Conservation (phyloP, 2,888 invertebrate species). For the Tachina grossa region DNA sequence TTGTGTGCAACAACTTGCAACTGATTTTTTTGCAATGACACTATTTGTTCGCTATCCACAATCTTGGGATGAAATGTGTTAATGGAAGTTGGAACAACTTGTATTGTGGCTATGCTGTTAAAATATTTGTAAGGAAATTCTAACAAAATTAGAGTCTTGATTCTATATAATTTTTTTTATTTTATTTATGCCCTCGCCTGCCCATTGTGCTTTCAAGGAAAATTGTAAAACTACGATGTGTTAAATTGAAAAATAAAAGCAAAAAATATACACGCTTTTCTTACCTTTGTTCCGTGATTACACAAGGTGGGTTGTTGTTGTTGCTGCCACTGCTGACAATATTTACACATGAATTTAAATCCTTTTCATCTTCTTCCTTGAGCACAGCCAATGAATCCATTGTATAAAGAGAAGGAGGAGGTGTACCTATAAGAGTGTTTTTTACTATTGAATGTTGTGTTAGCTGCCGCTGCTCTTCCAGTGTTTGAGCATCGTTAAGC, state of each 20-base stretch:
- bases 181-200: neutral
- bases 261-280: neutral
- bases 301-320: slow-evolving; percentile 15
- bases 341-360: slow-evolving; percentile 51
- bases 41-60: too few relatives aligned
- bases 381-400: slow-evolving; percentile 61
- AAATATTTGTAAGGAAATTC: too few relatives aligned
- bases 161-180: neutral
- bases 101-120: too few relatives aligned
- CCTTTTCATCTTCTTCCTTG: slow-evolving; percentile 69
- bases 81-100: too few relatives aligned
- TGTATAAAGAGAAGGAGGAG: slow-evolving; percentile 1
- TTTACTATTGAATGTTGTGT: slow-evolving; percentile 26
- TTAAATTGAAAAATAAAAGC: neutral
- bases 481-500: slow-evolving; percentile 32
- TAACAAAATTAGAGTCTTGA: too few relatives aligned
- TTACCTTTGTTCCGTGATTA: slow-evolving; percentile 52
- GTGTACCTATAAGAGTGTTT: neutral
- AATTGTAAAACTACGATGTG: slow-evolving; percentile 1
- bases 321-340: neutral
- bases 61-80: too few relatives aligned
- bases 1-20: too few relatives aligned
- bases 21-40: too few relatives aligned
- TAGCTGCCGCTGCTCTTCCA: neutral
- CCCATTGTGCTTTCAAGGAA: neutral